Evolutionary conservation across 1,140 invertebrate genomes (phyloP).

Genomic region (Megalonaias nervosa): DNA sequence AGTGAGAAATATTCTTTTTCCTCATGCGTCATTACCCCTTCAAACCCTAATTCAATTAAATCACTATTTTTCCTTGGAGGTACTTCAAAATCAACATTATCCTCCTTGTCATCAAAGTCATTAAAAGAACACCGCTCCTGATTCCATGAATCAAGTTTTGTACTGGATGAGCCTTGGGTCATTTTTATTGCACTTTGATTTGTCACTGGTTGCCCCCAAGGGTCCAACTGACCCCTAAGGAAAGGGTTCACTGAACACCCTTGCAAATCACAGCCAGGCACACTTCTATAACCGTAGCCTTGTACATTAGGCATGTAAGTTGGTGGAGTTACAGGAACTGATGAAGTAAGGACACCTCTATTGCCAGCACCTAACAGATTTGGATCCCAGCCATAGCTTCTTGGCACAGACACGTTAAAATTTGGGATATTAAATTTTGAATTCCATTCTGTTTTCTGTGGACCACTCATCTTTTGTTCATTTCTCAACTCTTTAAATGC

Average conservation of each 20-base stretch:
- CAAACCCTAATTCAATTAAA: constrained; percentile 48
- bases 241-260: background rate
- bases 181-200: constrained; percentile 22
- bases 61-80: constrained; percentile 38
- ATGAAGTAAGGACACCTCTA: background rate
- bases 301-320: background rate
- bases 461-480: constrained; percentile 10
- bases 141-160: constrained; percentile 37
- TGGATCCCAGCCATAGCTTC: constrained; percentile 34
- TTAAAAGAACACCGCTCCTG: constrained; percentile 7
- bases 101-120: constrained; percentile 12
- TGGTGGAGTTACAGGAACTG: background rate
- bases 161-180: constrained; percentile 11
- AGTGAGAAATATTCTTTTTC: constrained; percentile 65
- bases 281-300: background rate
- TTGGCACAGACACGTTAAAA: background rate
- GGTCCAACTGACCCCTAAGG: background rate
- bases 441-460: constrained; percentile 7
- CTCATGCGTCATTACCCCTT: constrained; percentile 29
- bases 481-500: constrained; percentile 50
- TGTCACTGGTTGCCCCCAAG: background rate
- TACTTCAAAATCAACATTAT: constrained; percentile 24
- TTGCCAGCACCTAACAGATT: constrained; percentile 22
- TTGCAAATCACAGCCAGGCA: background rate
- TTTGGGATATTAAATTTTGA: background rate